A percentile compares a stretch with the other conserved stretches of the same genome.
Evolutionary conservation across 2,113 vertebrate species (phyloP).

Genomic region (Rhea americana): DNA sequence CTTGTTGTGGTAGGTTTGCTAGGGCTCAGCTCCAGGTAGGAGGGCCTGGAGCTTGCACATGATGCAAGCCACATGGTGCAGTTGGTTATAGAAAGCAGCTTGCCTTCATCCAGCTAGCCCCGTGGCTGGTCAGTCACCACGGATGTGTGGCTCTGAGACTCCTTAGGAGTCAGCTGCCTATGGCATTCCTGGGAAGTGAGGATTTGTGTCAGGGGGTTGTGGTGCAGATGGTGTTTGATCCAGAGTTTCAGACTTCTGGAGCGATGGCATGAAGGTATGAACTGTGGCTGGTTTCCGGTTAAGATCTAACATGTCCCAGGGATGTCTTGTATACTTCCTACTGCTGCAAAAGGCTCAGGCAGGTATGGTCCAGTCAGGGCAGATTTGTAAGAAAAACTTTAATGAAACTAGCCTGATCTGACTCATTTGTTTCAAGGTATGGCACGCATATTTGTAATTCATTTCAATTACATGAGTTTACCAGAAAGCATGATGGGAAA

Average conservation of each 20-base stretch:
- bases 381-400: not conserved
- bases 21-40: not conserved
- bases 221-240: not conserved
- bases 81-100: not conserved
- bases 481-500: not conserved
- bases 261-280: not conserved
- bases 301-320: not conserved
- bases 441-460: not conserved
- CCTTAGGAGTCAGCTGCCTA: not conserved
- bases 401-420: not conserved
- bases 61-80: rapidly evolving
- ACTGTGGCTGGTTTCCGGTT: not conserved
- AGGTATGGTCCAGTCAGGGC: not conserved
- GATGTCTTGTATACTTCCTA: not conserved
- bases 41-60: not conserved
- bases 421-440: not conserved
- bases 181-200: not conserved
- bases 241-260: not conserved
- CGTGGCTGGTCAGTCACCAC: not conserved
- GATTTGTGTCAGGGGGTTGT: not conserved
- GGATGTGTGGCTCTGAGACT: rapidly evolving
- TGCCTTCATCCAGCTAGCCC: not conserved
- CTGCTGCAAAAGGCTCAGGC: not conserved
- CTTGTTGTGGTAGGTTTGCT: rapidly evolving
- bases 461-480: not conserved